Percentiles rank a stretch among this genome's conserved stretches.
These are phyloP conservation scores for Pandemis heparana DNA, from an alignment of 2,888 invertebrate genomes.

Conservation along the genomic window DNA sequence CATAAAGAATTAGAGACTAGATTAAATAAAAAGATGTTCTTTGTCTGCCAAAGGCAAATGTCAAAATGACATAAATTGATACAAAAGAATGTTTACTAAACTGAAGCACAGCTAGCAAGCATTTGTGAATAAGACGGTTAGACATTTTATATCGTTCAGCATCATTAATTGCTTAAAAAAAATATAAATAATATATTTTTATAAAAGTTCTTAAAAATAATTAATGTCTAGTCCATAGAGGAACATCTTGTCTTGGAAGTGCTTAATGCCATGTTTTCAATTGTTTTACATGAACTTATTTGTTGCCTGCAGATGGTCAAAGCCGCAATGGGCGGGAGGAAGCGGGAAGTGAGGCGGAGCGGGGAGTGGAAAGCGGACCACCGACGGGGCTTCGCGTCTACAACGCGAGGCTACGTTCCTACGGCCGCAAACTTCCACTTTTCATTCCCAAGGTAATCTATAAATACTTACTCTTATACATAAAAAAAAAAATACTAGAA, in stretches of 20 bases:
- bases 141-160: too few relatives aligned
- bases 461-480: neutral
- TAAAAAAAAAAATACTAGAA: too few relatives aligned
- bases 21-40: too few relatives aligned
- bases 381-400: slow-evolving; percentile 65
- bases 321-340: slow-evolving; percentile 59
- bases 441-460: slow-evolving; percentile 79
- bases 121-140: too few relatives aligned
- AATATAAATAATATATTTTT: too few relatives aligned
- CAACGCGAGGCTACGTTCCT: slow-evolving; percentile 75
- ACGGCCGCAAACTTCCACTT: slow-evolving; percentile 77
- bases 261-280: neutral
- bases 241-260: neutral
- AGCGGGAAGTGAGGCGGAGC: slow-evolving; percentile 49
- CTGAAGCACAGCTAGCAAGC: too few relatives aligned
- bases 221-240: too few relatives aligned
- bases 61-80: neutral
- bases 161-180: too few relatives aligned
- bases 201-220: neutral
- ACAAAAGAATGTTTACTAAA: too few relatives aligned
- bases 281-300: slow-evolving; percentile 27
- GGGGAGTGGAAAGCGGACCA: slow-evolving; percentile 44
- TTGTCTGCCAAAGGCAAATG: neutral
- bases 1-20: neutral
- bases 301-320: slow-evolving; percentile 62